Evolutionary conservation across 2,888 invertebrate genomes (phyloP), one percentile per base, ranked within the genome.

Genomic region (Halocaridina rubra): DNA sequence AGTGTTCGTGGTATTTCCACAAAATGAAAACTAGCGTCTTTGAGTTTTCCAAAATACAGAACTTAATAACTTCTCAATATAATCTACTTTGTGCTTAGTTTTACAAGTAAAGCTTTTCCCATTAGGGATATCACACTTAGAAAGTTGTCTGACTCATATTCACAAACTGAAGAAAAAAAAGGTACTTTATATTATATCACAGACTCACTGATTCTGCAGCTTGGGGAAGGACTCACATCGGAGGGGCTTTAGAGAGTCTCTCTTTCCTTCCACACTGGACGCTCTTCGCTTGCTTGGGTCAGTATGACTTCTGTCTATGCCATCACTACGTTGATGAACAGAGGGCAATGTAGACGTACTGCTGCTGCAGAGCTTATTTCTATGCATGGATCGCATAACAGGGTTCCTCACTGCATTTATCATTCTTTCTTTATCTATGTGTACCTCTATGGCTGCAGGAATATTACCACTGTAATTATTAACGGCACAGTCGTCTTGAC

Each of bases 211-310:
- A 77, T 74, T 84, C 29, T 78, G 79, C 80, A 84, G 67, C 69
- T 79, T 79, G 57, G 84, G 84, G 67, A 84, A 84, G 39, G 84
- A 84, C 57, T 84, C 84, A 53, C 79, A 84, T 29, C 84, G 61
- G 3, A 79, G 64, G 10, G 84, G 84, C 22, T 69, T 79, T 24
- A 69, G 67, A 57, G 33, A 75, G 30, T 57, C 53, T 74, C 75
- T 39, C 30, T 71, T 79, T 13, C 79, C 80, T 30, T 84, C 84
- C 4, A 74, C 84, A 75, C 84, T 84, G 33, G 84, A 84, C 64
- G 84, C 84, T 64, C 84, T 46, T 53, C 84, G 78, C 19, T 78
- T 78, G n/a, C 69, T 78, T n/a, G 32, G 33, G 32, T 30, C 46
- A 10, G n/a, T 53, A 46, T 78, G 64, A 27, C 29, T 78, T 46